phyloP scores from a whole-genome alignment of 2,113 vertebrate species.

The Crotalus tigris region DNA sequence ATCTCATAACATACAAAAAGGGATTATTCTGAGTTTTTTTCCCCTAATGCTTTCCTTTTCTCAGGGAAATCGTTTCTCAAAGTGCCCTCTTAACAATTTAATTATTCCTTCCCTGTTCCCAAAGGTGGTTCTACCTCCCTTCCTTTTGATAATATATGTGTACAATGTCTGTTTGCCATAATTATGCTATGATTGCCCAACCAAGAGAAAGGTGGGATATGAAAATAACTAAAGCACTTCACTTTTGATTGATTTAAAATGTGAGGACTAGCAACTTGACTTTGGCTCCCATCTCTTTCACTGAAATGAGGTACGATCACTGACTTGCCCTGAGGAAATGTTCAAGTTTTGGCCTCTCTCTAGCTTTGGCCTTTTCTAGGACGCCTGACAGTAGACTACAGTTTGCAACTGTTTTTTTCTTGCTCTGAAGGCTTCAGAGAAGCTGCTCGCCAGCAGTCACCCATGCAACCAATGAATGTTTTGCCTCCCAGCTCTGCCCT shows the following conservation, averaged over 20 bases:
- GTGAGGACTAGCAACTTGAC: background rate
- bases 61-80: background rate
- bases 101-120: background rate
- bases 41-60: background rate
- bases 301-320: background rate
- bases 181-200: background rate
- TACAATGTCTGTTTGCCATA: background rate
- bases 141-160: background rate
- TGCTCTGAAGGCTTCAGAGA: background rate
- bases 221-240: background rate
- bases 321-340: background rate
- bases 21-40: background rate
- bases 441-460: background rate
- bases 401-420: background rate
- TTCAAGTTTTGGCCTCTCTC: background rate
- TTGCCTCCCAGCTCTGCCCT: slow-evolving; percentile 5
- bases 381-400: background rate
- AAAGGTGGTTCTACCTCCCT: background rate
- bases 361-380: background rate
- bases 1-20: background rate
- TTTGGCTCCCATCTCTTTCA: background rate
- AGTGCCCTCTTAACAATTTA: background rate
- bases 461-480: background rate
- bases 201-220: background rate
- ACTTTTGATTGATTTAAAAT: background rate